Conservation (phyloP, 2,113 vertebrate species). For the Psittacara wagleri region DNA sequence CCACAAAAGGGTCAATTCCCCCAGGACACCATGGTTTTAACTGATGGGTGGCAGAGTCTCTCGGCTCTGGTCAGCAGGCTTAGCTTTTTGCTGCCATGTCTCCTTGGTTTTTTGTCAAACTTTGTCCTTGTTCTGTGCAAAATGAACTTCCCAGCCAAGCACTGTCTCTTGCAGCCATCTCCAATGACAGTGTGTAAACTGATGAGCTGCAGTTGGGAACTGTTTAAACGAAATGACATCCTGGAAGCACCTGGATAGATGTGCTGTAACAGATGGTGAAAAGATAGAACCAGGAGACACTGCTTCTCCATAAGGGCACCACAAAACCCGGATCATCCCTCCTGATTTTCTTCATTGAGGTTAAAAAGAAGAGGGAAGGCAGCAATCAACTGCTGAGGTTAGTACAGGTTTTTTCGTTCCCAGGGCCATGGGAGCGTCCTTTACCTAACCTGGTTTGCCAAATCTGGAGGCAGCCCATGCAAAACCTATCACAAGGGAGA, state of each 20-base stretch:
- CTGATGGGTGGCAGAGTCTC: neutral
- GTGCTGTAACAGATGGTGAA: neutral
- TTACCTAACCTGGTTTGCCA: neutral
- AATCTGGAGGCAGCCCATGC: neutral
- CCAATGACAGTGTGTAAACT: neutral
- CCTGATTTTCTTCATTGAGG: neutral
- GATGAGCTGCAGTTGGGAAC: neutral
- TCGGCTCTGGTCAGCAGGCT: neutral
- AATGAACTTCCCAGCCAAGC: neutral
- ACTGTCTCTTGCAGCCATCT: neutral
- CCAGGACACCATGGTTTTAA: neutral
- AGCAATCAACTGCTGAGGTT: neutral
- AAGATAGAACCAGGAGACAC: neutral
- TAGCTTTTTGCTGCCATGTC: accelerated
- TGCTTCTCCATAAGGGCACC: neutral
- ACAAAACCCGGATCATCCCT: neutral
- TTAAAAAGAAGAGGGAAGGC: neutral
- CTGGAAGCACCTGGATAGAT: neutral
- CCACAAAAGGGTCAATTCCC: neutral
- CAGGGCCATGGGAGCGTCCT: neutral
- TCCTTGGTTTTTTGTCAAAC: neutral
- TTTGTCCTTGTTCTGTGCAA: neutral
- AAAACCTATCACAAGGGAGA: neutral
- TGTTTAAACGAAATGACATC: neutral
- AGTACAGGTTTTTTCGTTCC: neutral